Percentiles rank a stretch among this genome's conserved stretches.
phyloP scores from a whole-genome alignment of 2,888 invertebrate genomes.

The Pterostichus niger region DNA sequence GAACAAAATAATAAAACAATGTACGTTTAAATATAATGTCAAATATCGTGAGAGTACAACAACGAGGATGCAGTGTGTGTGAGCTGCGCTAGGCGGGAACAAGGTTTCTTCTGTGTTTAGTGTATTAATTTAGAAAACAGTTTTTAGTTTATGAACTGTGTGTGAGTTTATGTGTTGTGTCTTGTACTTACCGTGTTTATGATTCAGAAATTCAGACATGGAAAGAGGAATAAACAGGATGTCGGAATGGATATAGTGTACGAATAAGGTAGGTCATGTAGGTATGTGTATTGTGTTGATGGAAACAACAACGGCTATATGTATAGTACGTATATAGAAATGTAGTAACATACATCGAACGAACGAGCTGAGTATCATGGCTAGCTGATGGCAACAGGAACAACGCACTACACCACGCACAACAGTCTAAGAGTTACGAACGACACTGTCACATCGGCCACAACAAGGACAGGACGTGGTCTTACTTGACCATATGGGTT shows the following conservation, averaged over 20 bases:
- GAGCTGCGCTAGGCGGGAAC: constrained; percentile 12
- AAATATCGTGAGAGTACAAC: constrained; percentile 67
- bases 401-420: constrained; percentile 76
- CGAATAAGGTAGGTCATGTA: too few species aligned
- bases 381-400: constrained; percentile 72
- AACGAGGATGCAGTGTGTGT: constrained; percentile 64
- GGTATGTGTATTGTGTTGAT: neutral
- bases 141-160: neutral
- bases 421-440: constrained; percentile 74
- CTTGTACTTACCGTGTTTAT: constrained; percentile 23
- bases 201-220: neutral
- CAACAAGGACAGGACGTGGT: constrained; percentile 77
- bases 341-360: constrained; percentile 77
- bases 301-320: constrained; percentile 56
- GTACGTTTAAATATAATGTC: constrained; percentile 61
- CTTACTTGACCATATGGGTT: constrained; percentile 76
- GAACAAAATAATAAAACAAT: constrained; percentile 59
- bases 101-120: neutral
- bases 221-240: neutral
- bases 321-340: constrained; percentile 56
- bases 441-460: constrained; percentile 77
- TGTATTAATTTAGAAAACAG: constrained; percentile 11
- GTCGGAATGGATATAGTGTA: neutral
- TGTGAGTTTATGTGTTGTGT: neutral
- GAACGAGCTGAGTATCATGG: constrained; percentile 76